phyloP scores from a whole-genome alignment of 2,113 vertebrate species.

The Tetrax tetrax region DNA sequence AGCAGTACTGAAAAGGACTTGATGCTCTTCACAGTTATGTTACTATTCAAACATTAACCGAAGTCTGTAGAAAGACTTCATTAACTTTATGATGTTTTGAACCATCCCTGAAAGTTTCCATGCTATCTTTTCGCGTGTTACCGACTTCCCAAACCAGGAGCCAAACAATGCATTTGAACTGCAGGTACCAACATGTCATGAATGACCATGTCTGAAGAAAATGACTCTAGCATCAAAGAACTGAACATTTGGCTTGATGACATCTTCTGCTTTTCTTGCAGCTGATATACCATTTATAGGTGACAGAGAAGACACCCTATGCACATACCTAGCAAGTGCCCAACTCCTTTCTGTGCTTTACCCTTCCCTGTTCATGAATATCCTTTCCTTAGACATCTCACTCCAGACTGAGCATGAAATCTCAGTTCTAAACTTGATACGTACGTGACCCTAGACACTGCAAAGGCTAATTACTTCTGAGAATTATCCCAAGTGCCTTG shows the following conservation, averaged over 20 bases:
- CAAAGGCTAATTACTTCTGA: slow-evolving; percentile 14
- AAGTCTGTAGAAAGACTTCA: neutral
- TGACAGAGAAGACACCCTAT: neutral
- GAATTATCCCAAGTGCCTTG: neutral
- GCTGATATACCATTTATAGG: neutral
- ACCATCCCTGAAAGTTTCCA: neutral
- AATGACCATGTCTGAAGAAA: neutral
- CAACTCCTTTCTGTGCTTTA: neutral
- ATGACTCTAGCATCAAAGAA: neutral
- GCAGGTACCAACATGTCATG: neutral
- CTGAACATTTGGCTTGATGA: neutral
- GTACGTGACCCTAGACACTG: neutral
- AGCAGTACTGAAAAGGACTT: neutral
- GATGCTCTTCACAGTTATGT: neutral
- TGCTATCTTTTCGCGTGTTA: neutral
- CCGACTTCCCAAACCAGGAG: neutral
- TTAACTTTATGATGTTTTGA: neutral
- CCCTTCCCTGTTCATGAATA: neutral
- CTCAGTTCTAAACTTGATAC: neutral
- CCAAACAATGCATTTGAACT: neutral
- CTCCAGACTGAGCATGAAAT: neutral
- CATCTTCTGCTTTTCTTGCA: neutral
- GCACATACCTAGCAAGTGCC: neutral
- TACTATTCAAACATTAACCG: neutral
- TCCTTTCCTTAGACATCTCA: neutral